Evolutionary conservation across 2,888 invertebrate species (phyloP), one percentile per base, ranked within the genome.

Genomic region (Clitarchus hookeri): DNA sequence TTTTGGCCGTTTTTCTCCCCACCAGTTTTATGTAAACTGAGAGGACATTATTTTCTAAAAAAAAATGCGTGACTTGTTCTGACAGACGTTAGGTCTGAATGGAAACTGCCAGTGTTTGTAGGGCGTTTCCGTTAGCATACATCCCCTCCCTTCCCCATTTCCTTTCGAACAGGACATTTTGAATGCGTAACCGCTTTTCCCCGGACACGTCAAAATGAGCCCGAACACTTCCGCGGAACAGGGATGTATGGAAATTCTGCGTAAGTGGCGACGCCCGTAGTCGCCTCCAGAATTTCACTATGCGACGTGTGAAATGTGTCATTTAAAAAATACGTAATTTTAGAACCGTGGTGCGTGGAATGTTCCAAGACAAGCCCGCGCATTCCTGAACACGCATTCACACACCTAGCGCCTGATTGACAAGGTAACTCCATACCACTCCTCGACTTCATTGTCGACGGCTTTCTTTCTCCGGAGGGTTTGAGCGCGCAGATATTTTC

Each of bases 321-420:
- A 53, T 53, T 53, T n/a, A n/a, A 53, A 53, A 53, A 53, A 53
- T 79, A 13, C 23, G 79, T 79, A 79, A 79, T 79, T 79, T 79
- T 79, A 79, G 16, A 79, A 26, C 79, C 79, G 79, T 79, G 79
- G 79, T 25, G 26, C 27, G 27, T 25, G n/a, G 79, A 79, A n/a
- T 26, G 23, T n/a, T 26, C 27, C 25, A 26, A 79, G 27, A 79
- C 79, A 79, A 13, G 27, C 79, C 36, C 27, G 27, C 23, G 79
- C 25, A 79, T 12, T n/a, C 23, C 9, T 8, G 23, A 79, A 26
- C 25, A 25, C 0, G 23, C 13, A 79, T 79, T 79, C 79, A 25
- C 23, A 16, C 23, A 6, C n/a, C 36, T 23, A 82, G 82, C 8
- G 25, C 27, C 9, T 82, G 82, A 82, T 36, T 27, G 82, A 82